Percentiles rank a stretch among this genome's conserved stretches.
These are phyloP conservation scores for Bombyx mandarina DNA, from an alignment of 1,140 invertebrate species.

Conservation along the genomic window DNA sequence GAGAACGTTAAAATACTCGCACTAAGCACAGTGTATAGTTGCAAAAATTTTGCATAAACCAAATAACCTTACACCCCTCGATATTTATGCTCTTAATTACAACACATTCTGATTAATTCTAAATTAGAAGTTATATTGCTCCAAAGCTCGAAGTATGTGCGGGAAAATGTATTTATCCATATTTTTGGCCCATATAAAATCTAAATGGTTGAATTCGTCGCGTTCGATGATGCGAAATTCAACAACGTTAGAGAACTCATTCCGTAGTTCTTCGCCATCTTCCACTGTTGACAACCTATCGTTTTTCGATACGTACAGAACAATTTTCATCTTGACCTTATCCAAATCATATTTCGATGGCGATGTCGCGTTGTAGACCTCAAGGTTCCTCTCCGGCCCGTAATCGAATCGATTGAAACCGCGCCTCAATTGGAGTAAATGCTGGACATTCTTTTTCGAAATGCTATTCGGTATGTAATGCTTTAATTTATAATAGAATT, in stretches of 20 bases:
- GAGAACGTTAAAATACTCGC: too few species aligned
- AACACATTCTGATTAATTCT: not conserved
- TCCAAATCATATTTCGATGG: conserved; percentile 71
- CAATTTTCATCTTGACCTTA: conserved; percentile 70
- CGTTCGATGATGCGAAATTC: conserved; percentile 1
- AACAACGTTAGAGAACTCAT: conserved; percentile 41
- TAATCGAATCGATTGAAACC: conserved; percentile 57
- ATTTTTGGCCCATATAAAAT: conserved; percentile 6
- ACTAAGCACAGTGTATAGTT: too few species aligned
- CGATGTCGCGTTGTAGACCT: conserved; percentile 51
- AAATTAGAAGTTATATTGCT: not conserved
- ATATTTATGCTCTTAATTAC: not conserved
- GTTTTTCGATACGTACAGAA: conserved; percentile 72
- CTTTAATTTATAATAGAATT: not conserved
- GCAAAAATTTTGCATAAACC: too few species aligned
- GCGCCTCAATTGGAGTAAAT: not conserved
- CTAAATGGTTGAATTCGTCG: conserved; percentile 1
- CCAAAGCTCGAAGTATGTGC: not conserved
- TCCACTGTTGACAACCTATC: conserved; percentile 73
- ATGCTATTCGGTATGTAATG: not conserved
- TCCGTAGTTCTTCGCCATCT: conserved; percentile 55
- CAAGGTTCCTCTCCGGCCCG: conserved; percentile 57
- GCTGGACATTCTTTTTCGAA: not conserved
- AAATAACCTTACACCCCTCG: too few species aligned
- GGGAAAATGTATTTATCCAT: conserved; percentile 1